Percentiles rank a stretch among this genome's conserved stretches.
Evolutionary conservation across 2,113 vertebrate genomes (phyloP).

Genomic region (Jaculus jaculus): DNA sequence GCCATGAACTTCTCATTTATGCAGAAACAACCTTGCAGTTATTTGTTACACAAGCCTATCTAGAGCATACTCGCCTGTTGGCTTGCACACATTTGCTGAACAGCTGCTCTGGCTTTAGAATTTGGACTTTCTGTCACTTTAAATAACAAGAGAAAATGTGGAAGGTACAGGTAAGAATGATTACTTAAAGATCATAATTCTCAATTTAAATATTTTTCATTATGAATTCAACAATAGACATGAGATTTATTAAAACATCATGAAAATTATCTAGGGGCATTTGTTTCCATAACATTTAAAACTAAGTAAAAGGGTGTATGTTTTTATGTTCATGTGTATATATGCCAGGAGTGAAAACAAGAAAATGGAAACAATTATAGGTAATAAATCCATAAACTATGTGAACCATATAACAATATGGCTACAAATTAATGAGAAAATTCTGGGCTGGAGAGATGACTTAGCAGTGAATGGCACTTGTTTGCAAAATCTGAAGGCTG

Average conservation of each 20-base stretch:
- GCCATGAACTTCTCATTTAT: slow-evolving; percentile 62
- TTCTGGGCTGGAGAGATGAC: not conserved
- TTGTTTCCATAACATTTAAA: not conserved
- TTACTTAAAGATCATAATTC: not conserved
- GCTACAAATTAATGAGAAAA: not conserved
- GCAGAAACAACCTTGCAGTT: slow-evolving; percentile 64
- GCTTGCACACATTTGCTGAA: slow-evolving; percentile 69
- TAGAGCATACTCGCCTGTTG: slow-evolving; percentile 63
- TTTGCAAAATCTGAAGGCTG: no score
- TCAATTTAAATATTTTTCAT: slow-evolving; percentile 22
- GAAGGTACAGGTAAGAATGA: not conserved
- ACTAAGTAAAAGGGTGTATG: not conserved
- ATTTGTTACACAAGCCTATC: slow-evolving; percentile 73
- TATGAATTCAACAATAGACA: not conserved
- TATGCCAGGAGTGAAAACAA: not conserved
- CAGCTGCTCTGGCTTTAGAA: slow-evolving; percentile 75
- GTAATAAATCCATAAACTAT: not conserved
- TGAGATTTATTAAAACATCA: not conserved
- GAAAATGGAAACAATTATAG: not conserved
- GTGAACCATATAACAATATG: not conserved
- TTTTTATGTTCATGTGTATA: not conserved
- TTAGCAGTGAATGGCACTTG: no score
- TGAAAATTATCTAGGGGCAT: not conserved
- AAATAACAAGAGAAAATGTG: slow-evolving; percentile 53
- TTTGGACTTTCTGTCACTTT: slow-evolving; percentile 57